A percentile compares a stretch with the other conserved stretches of the same genome.
Conservation (phyloP, 2,113 vertebrate species). For the Tiliqua scincoides region DNA sequence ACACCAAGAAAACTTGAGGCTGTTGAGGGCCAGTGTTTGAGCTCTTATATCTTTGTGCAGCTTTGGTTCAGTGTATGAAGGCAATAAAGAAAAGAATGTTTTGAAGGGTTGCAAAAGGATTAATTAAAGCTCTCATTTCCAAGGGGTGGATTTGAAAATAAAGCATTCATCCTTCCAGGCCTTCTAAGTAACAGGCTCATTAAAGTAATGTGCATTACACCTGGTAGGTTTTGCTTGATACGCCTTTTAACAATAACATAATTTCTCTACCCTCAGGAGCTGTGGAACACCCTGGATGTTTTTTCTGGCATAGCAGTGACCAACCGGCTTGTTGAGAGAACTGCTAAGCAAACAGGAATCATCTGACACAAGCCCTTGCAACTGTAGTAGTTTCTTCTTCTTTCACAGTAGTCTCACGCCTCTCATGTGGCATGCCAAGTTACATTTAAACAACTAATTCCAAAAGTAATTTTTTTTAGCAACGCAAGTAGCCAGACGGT, state of each 20-base stretch:
- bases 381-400: constrained; percentile 46
- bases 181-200: neutral
- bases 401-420: constrained; percentile 47
- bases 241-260: constrained; percentile 53
- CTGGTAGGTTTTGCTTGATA: constrained; percentile 43
- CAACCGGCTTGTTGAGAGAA: constrained; percentile 43
- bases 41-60: neutral
- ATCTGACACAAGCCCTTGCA: constrained; percentile 38
- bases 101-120: neutral
- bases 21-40: neutral
- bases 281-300: constrained; percentile 52
- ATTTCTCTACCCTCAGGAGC: constrained; percentile 57
- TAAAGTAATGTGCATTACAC: constrained; percentile 18
- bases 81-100: neutral
- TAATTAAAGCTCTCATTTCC: constrained; percentile 18
- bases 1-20: neutral
- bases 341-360: constrained; percentile 44
- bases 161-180: neutral
- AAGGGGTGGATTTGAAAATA: constrained; percentile 9
- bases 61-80: neutral
- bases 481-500: constrained; percentile 29
- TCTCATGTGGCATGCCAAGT: constrained; percentile 32
- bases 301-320: constrained; percentile 51
- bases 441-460: constrained; percentile 60
- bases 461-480: constrained; percentile 62